Base-by-base conservation (phyloP, 2,797 vertebrate species). In the Oreochromis grahami region DNA sequence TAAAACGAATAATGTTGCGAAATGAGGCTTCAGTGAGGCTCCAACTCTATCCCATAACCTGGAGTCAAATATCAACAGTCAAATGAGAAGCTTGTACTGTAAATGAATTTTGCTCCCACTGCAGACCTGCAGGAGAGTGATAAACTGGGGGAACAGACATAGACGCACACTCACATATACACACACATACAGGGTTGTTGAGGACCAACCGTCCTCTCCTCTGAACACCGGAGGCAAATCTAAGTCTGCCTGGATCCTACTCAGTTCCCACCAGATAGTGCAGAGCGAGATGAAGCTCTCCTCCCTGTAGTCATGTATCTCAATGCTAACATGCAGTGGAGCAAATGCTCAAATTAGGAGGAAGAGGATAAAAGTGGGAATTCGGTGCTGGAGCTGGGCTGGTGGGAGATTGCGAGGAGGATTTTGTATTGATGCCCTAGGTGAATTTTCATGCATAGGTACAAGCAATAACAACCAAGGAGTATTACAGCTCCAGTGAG, bases 311-410 rank as follows among this genome's bases (percentile, higher is more conserved):
- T 86, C 85, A 80, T 79, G 89, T 86, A 88, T 76, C 34, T 26
- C 41, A 82, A 86, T 26, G 55, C 88, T 79, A 83, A 92, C 89
- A 85, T 77, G 82, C 91, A 81, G 84, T 89, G 91, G 55, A 89
- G 90, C 82, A 63, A 94, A 94, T 87, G 84, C 88, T 88, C 82
- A 89, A 88, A 90, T 94, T 91, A 63, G 45, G 52, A 26, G 76
- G 76, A 65, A 86, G 83, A 89, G 89, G 89, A 93, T 93, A 91
- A 94, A 93, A 92, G 92, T 74, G 83, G 36, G 82, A 85, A 76
- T 84, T 86, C n/a, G 19, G 79, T 17, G 65, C 88, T 77, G 86
- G 51, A 86, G 80, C 84, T 77, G 82, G 55, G 76, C 76, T 85
- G 89, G 48, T 87, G 83, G 79, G 79, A 87, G 86, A 88, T 84